A percentile compares a stretch with the other conserved stretches of the same genome.
These are phyloP conservation scores for Chanos chanos DNA, from an alignment of 2,797 vertebrate genomes.

Conservation along the genomic window DNA sequence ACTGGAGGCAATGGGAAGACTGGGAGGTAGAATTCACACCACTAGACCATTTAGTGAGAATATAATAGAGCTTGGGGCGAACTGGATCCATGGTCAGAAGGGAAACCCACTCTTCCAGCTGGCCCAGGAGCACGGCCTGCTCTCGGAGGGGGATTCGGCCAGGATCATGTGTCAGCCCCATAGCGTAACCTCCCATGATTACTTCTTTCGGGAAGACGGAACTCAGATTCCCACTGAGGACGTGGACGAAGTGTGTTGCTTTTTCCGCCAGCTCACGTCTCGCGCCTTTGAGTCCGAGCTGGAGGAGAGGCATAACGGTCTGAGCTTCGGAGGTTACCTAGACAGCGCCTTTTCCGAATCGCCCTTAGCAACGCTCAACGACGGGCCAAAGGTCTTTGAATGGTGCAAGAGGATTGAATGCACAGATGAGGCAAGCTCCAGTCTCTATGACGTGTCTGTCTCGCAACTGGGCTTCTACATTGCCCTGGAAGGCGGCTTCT, in stretches of 20 bases:
- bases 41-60: constrained; percentile 52
- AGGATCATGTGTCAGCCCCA: no score
- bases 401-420: constrained; percentile 63
- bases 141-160: constrained; percentile 33
- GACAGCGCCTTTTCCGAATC: constrained; percentile 49
- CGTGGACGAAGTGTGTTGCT: constrained; percentile 49
- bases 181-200: constrained; percentile 46
- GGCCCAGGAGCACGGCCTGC: constrained; percentile 50
- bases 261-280: constrained; percentile 51
- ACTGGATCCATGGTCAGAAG: constrained; percentile 60
- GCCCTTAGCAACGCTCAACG: constrained; percentile 23
- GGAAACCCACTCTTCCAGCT: constrained; percentile 55
- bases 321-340: constrained; percentile 54
- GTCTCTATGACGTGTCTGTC: constrained; percentile 60
- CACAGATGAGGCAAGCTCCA: constrained; percentile 59
- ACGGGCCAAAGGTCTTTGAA: constrained; percentile 47
- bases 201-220: constrained; percentile 55
- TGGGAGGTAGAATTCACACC: constrained; percentile 54
- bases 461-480: constrained; percentile 50
- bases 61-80: constrained; percentile 57
- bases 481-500: constrained; percentile 55
- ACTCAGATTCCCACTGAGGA: constrained; percentile 32
- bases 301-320: constrained; percentile 28
- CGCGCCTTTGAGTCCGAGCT: constrained; percentile 50
- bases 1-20: constrained; percentile 51